phyloP scores from a whole-genome alignment of 1,140 invertebrate genomes.

The Ostrea edulis region DNA sequence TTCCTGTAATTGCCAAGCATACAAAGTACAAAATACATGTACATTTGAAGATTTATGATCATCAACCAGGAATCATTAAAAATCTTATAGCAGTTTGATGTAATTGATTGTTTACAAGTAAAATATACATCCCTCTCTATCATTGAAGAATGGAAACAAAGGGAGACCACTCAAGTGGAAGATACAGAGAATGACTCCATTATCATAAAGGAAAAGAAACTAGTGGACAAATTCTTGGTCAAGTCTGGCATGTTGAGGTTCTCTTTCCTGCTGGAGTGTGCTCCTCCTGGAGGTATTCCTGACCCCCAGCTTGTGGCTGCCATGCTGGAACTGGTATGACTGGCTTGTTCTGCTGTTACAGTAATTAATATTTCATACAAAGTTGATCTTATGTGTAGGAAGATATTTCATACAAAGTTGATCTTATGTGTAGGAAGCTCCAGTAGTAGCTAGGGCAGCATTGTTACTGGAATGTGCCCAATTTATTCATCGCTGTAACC shows the following conservation, averaged over 20 bases:
- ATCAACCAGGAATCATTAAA: too few relatives aligned
- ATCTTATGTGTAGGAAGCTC: conserved; percentile 89
- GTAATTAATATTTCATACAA: not conserved
- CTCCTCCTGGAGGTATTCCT: conserved; percentile 95
- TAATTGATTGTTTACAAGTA: too few relatives aligned
- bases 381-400: conserved; percentile 76
- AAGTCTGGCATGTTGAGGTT: conserved; percentile 79
- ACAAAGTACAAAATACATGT: too few relatives aligned
- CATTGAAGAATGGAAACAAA: conserved; percentile 65
- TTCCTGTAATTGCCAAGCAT: too few relatives aligned
- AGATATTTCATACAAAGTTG: not conserved
- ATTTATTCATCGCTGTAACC: conserved; percentile 98
- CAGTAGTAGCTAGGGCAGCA: conserved; percentile 93
- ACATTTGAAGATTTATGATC: too few relatives aligned
- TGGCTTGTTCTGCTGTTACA: not conserved
- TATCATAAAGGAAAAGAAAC: conserved; percentile 74
- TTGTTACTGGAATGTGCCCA: conserved; percentile 96
- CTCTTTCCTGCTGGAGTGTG: conserved; percentile 90
- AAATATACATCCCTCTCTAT: too few relatives aligned
- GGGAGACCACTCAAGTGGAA: conserved; percentile 57
- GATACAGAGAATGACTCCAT: conserved; percentile 67
- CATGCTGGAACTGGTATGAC: conserved; percentile 92
- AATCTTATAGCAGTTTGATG: too few relatives aligned
- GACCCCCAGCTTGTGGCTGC: conserved; percentile 98
- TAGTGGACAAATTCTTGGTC: conserved; percentile 76